Evolutionary conservation across 2,888 invertebrate genomes (phyloP), one percentile per base, ranked within the genome.

Genomic region (Aplocera efformata): DNA sequence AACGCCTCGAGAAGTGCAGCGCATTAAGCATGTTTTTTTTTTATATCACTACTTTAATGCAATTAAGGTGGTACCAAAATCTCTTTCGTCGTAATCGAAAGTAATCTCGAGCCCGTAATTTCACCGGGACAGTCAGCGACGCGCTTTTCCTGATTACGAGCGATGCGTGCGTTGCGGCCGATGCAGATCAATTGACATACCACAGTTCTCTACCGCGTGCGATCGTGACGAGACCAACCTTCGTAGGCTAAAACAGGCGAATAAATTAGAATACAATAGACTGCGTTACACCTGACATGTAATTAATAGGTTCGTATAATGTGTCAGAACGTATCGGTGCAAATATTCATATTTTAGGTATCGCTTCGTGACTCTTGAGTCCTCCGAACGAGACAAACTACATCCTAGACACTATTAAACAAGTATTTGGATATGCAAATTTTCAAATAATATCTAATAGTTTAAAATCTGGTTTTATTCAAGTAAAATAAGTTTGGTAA

Each of bases 261-360:
- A 73, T 73, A 63, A 72, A 85, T 85, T 85, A 83, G 74, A 84
- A 85, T 85, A 85, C 86, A 85, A 86, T 84, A 63, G 79, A 62
- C 60, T 56, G 60, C 69, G 67, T 73, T 74, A 68, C 63, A 73
- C 66, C 71, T 75, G 69, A 71, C 73, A 67, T 54, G 66, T 70
- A 79, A 84, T 84, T 84, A 82, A 79, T 81, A 76, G 48, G 43
- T 50, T 32, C 71, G 66, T 66, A 62, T 67, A 63, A 60, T 51
- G 50, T 58, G 38, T 38, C 35, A 31, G 39, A 34, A 32, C 36
- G 27, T 42, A 43, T 37, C 33, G 43, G 46, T 46, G 42, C 41
- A 38, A 44, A 44, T 44, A 39, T 41, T 34, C 41, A 34, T 41
- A 41, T 33, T 34, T 40, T 33, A 33, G 22, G 22, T 22, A 25